A percentile compares a stretch with the other conserved stretches of the same genome.
Conservation (phyloP, 2,113 vertebrate genomes). For the Etheostoma spectabile region DNA sequence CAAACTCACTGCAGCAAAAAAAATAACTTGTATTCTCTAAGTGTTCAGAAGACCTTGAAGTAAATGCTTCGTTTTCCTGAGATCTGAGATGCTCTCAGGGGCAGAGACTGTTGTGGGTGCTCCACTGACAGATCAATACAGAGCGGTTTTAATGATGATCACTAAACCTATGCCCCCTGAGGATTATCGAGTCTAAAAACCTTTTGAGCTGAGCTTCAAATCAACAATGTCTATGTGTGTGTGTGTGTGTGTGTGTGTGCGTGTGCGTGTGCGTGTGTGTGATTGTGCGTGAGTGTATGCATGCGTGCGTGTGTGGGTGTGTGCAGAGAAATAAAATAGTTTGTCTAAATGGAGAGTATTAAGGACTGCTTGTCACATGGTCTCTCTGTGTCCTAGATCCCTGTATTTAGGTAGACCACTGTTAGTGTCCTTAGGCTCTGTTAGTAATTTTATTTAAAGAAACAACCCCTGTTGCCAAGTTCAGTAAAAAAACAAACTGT, state of each 20-base stretch:
- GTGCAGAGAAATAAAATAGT: constrained; percentile 41
- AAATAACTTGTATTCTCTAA: not conserved
- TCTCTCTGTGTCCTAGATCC: constrained; percentile 48
- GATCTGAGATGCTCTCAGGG: constrained; percentile 21
- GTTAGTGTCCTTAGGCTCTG: constrained; percentile 7
- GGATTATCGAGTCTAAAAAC: constrained; percentile 63
- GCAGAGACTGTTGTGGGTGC: constrained; percentile 5
- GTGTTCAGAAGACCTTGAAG: constrained; percentile 12
- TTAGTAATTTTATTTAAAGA: constrained; percentile 25
- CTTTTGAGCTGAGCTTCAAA: constrained; percentile 33
- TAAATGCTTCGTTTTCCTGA: constrained; percentile 3
- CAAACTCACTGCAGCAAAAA: not conserved
- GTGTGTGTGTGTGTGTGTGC: constrained; percentile 9
- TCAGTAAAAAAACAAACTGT: constrained; percentile 25
- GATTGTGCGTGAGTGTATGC: too few species aligned
- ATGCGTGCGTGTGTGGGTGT: too few species aligned
- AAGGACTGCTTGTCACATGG: constrained; percentile 45
- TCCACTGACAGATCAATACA: constrained; percentile 52
- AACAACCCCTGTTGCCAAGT: constrained; percentile 36
- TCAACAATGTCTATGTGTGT: constrained; percentile 28
- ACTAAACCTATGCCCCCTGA: constrained; percentile 33
- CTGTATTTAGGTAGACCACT: constrained; percentile 20
- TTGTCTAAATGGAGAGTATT: constrained; percentile 51
- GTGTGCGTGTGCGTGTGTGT: too few species aligned
- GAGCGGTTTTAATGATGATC: constrained; percentile 55